A percentile compares a stretch with the other conserved stretches of the same genome.
Conservation (phyloP, 2,888 invertebrate species). For the Amblyjoppa proteus region DNA sequence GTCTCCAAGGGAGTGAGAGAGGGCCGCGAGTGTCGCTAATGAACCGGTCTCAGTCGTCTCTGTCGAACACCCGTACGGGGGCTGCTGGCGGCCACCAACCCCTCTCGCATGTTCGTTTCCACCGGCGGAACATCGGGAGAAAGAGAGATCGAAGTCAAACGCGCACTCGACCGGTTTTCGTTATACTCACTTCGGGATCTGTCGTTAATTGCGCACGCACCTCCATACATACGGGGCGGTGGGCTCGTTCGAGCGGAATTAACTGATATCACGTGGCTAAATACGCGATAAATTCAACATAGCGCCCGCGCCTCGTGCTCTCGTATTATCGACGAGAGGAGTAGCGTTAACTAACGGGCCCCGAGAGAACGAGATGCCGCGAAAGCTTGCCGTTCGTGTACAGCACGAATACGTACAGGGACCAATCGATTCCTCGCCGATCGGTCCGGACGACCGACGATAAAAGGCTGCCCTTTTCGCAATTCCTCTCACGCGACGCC, state of each 20-base stretch:
- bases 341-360: slow-evolving; percentile 62
- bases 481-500: slow-evolving; percentile 29
- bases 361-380: slow-evolving; percentile 47
- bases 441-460: slow-evolving; percentile 23
- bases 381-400: slow-evolving; percentile 55
- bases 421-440: slow-evolving; percentile 53
- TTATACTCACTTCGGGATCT: slow-evolving; percentile 77
- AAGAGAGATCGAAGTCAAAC: slow-evolving; percentile 20
- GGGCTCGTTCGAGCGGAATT: slow-evolving; percentile 73
- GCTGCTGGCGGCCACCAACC: slow-evolving; percentile 55
- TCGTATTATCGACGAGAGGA: slow-evolving; percentile 51
- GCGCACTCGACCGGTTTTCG: slow-evolving; percentile 81
- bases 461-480: slow-evolving; percentile 15
- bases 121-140: slow-evolving; percentile 34
- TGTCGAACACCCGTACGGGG: slow-evolving; percentile 64
- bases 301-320: slow-evolving; percentile 22
- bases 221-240: slow-evolving; percentile 74
- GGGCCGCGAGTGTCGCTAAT: slow-evolving; percentile 82
- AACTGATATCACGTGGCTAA: slow-evolving; percentile 76
- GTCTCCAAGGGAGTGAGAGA: slow-evolving; percentile 76
- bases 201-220: slow-evolving; percentile 82
- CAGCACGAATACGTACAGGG: slow-evolving; percentile 58
- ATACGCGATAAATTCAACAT: slow-evolving; percentile 74
- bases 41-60: slow-evolving; percentile 83
- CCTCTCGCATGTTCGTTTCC: slow-evolving; percentile 64